Percentiles rank a stretch among this genome's conserved stretches.
phyloP scores from a whole-genome alignment of 2,888 invertebrate species.

The Polydrusus tereticollis region DNA sequence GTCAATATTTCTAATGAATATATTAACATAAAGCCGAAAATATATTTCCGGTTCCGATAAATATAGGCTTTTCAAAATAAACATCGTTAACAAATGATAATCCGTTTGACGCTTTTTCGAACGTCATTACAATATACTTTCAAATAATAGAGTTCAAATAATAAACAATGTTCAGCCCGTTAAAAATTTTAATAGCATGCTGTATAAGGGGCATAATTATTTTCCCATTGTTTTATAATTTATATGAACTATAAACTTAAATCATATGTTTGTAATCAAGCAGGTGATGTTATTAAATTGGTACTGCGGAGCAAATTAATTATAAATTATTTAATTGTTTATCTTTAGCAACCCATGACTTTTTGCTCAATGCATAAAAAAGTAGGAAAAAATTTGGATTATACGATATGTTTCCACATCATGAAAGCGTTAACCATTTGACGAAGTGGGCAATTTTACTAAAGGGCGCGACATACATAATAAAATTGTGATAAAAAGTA shows the following conservation, averaged over 20 bases:
- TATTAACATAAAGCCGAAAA: conserved; percentile 18
- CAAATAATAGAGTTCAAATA: conserved; percentile 3
- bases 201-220: conserved; percentile 1
- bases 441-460: too few relatives aligned
- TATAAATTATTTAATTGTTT: background rate
- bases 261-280: background rate
- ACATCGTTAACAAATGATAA: conserved; percentile 8
- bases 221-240: conserved; percentile 4
- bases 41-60: conserved; percentile 15
- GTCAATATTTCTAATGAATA: conserved; percentile 33
- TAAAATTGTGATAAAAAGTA: too few relatives aligned
- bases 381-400: too few relatives aligned
- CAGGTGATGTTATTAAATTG: background rate
- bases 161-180: background rate
- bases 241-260: background rate
- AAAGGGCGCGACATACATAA: too few relatives aligned
- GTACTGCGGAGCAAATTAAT: background rate
- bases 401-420: too few relatives aligned
- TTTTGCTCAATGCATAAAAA: too few relatives aligned
- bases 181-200: conserved; percentile 4
- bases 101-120: conserved; percentile 10
- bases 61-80: conserved; percentile 2
- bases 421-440: too few relatives aligned
- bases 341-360: too few relatives aligned
- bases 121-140: background rate